Evolutionary conservation across 1,140 invertebrate genomes (phyloP).

Genomic region (Caenorhabditis remanei): DNA sequence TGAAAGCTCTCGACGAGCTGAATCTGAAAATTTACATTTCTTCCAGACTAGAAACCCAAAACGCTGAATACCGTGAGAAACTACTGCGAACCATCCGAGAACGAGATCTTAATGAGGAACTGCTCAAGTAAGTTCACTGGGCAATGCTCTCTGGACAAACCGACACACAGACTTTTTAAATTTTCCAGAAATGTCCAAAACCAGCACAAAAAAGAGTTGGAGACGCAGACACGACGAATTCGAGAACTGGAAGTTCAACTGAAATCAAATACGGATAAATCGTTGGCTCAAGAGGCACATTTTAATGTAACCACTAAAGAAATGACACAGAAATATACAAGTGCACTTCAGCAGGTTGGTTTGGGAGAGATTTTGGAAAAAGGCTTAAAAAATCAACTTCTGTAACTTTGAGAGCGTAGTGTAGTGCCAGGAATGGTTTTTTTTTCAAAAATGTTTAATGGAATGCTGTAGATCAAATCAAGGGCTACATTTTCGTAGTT

Average conservation of each 20-base stretch:
- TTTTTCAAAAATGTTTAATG: too few species aligned
- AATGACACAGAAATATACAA: slow-evolving; percentile 58
- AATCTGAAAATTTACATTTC: too few species aligned
- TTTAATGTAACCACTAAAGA: slow-evolving; percentile 57
- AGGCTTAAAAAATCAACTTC: too few species aligned
- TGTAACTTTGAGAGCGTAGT: too few species aligned
- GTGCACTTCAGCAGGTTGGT: slow-evolving; percentile 39
- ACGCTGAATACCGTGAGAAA: slow-evolving; percentile 64
- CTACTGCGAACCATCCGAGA: slow-evolving; percentile 60
- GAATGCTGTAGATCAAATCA: too few species aligned
- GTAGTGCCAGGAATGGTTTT: too few species aligned
- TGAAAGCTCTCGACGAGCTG: too few species aligned
- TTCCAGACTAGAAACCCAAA: slow-evolving; percentile 60
- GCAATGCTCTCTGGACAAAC: too few species aligned
- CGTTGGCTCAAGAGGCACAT: slow-evolving; percentile 57
- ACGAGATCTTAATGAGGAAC: slow-evolving; percentile 61
- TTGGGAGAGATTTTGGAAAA: neutral
- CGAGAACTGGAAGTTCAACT: slow-evolving; percentile 48
- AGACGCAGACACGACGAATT: slow-evolving; percentile 39
- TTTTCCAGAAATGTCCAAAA: slow-evolving; percentile 33
- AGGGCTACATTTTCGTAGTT: too few species aligned
- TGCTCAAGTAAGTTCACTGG: neutral
- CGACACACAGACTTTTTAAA: neutral
- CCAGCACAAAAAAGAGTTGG: slow-evolving; percentile 53
- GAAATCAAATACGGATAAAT: slow-evolving; percentile 54